Evolutionary conservation across 2,888 invertebrate genomes (phyloP), one percentile per base, ranked within the genome.

Genomic region (Nomada ruficornis): DNA sequence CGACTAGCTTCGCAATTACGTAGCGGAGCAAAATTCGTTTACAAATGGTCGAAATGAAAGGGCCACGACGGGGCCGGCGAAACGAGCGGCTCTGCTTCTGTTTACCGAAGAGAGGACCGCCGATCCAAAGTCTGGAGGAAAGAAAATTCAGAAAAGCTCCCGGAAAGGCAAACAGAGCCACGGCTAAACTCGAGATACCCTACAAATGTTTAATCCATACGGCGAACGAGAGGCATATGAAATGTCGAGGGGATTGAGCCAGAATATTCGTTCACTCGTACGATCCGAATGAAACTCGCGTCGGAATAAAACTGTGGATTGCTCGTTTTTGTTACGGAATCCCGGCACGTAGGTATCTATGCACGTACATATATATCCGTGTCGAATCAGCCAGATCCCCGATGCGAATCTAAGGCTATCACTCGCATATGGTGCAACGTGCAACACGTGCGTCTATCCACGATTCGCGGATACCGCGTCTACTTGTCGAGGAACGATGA

Each of bases 381-480:
- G 59, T 42, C 59, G 18, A 47, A 60, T 62, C 77, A 36, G 77
- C 52, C 23, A n/a, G 18, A 20, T 36, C 55, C 50, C 42, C 42
- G 50, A 26, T 52, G 47, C 3, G 47, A 15, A 13, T 47, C 50
- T 20, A 52, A 26, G 60, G 55, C 57, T 69, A 77, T 69, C 69
- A 54, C 64, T 54, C 29, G 77, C 76, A 44, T 55, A 79, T 55
- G 15, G 64, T 52, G 69, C 64, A 67, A 11, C 67, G 67, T 23
- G 77, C 75, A 59, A 79, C 79, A 59, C 47, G 59, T 70, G 79
- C 64, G 9, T 1, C 44, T 13, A 52, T 59, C 69, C 59, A 47
- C 47, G 59, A 59, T 59, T 26, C 44, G 57, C 78, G 68, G 50
- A 10, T 44, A 44, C 55, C 23, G 13, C 70, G 63, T 63, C n/a